Evolutionary conservation across 2,797 vertebrate genomes (phyloP).

Genomic region (Moxostoma hubbsi): DNA sequence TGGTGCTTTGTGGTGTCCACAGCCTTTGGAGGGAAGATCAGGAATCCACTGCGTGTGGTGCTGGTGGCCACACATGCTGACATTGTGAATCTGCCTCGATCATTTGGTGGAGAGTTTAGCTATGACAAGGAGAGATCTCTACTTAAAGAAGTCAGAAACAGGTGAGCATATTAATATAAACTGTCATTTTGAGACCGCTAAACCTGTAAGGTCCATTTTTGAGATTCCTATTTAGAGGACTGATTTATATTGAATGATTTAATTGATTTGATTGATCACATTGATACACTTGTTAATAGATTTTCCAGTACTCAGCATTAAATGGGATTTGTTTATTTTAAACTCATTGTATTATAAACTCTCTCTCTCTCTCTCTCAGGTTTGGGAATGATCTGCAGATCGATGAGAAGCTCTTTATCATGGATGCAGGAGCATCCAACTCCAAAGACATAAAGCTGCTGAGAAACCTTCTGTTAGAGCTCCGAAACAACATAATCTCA

Average conservation of each 20-base stretch:
- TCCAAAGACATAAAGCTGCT: conserved; percentile 95
- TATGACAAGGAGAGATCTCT: conserved; percentile 90
- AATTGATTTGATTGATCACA: background rate
- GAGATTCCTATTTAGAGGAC: no score
- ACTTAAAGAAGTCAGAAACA: conserved; percentile 91
- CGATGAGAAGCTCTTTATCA: conserved; percentile 91
- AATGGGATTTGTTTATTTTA: background rate
- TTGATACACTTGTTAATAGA: no score
- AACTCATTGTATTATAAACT: no score
- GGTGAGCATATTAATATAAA: conserved; percentile 70
- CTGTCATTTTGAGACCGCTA: background rate
- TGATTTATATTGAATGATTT: background rate
- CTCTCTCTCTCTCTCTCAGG: conserved; percentile 66
- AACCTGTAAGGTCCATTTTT: no score
- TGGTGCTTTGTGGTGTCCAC: conserved; percentile 25
- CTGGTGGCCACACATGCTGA: conserved; percentile 95
- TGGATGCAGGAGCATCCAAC: conserved; percentile 92
- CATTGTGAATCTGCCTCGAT: conserved; percentile 89
- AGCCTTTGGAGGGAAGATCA: conserved; percentile 92
- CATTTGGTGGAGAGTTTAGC: conserved; percentile 89
- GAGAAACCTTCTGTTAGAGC: conserved; percentile 90
- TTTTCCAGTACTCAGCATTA: background rate
- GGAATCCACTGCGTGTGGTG: conserved; percentile 85
- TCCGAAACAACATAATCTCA: conserved; percentile 85
- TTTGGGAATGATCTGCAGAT: conserved; percentile 94